Base-by-base conservation (phyloP, 2,888 invertebrate genomes). In the Chalcosyrphus nemorum region DNA sequence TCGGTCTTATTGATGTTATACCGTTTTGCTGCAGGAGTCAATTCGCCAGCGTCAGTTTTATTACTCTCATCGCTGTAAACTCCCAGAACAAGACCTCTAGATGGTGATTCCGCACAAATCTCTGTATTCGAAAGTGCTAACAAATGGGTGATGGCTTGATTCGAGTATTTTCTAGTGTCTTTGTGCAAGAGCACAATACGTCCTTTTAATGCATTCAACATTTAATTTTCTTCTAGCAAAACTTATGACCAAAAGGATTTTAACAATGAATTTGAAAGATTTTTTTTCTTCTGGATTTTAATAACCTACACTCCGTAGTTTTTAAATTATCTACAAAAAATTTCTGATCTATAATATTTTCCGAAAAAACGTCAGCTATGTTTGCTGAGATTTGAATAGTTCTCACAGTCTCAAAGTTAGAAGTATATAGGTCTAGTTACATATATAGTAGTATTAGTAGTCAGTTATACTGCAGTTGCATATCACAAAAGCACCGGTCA, bases 31-130 rank as follows among this genome's bases (percentile, higher is more conserved):
- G 93, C 92, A 2, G 93, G 93, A 0, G 95, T 94, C 11, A 95
- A 93, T 92, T 1, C 94, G 0, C 94, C 1, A 89, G 90, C 90
- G 59, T 94, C 93, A 61, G 91, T 91, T 27, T 88, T 89, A 32
- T 93, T 91, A 59, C 93, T 92, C 63, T 94, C 93, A 87, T 94
- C 94, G 47, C 92, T 92, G 89, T 94, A 95, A 19, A 94, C 92
- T 11, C 95, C 95, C n/a, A 95, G 88, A 13, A 95, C 93, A 3
- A 95, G 92, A 0, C 94, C 95, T 86, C 90, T 87, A 0, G 91
- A 90, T 0, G 90, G 89, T 41, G 89, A 88, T 71, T 90, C 90
- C 0, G 89, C 89, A 66, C 91, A 91, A 4, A 89, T 88, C 27
- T 90, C 90, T 75, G 89, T 88, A n/a, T 88, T 87, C 7, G 87